Conservation (phyloP, 37 sponge, comb jelly and placozoan genomes). For the Chondrilla cf. caribensis region DNA sequence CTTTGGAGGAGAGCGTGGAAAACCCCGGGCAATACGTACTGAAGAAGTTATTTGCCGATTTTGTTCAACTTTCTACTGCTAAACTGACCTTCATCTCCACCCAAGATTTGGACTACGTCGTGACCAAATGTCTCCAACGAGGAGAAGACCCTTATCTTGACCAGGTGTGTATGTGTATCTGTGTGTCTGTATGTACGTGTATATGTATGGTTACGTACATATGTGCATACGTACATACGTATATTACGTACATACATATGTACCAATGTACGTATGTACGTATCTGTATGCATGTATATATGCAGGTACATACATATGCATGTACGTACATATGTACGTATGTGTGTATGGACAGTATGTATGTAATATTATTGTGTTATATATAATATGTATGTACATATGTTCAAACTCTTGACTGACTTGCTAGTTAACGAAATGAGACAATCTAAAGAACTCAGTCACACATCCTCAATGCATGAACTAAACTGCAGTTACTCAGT, state of each 20-base stretch:
- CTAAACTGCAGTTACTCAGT: no score
- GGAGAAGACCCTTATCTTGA: slow-evolving; percentile 86
- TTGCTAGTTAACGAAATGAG: no score
- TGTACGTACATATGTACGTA: neutral
- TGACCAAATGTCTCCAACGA: slow-evolving; percentile 66
- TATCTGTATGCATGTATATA: neutral
- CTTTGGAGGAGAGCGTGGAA: no score
- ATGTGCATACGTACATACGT: no score
- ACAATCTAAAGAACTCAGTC: no score
- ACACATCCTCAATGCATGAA: no score
- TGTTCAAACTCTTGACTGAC: no score
- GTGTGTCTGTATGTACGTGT: neutral
- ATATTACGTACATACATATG: no score
- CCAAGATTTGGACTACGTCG: slow-evolving; percentile 60
- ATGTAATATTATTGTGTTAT: no score
- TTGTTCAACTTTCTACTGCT: slow-evolving; percentile 61
- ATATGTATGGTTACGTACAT: no score
- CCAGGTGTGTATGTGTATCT: slow-evolving; percentile 56
- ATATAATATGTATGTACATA: no score
- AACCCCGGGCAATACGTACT: slow-evolving; percentile 84
- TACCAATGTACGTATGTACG: neutral
- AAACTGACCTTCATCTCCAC: slow-evolving; percentile 67
- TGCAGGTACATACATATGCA: neutral
- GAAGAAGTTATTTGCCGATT: slow-evolving; percentile 92
- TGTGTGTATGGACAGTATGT: neutral